phyloP scores from a whole-genome alignment of 2,797 vertebrate genomes.

The Notolepis coatsorum region DNA sequence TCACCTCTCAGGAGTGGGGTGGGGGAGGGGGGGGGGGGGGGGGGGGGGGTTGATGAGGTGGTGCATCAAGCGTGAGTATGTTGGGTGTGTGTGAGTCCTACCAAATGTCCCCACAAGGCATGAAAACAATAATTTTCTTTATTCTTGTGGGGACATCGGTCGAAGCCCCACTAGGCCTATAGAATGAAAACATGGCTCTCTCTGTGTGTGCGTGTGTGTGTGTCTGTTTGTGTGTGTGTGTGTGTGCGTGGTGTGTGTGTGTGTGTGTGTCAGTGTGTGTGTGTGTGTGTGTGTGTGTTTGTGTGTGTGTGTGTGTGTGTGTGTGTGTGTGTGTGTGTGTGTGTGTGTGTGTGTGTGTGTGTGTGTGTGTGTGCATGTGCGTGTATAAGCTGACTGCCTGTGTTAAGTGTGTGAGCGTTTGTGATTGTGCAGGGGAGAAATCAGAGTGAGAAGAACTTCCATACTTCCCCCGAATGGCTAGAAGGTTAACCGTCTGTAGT shows the following conservation, averaged over 20 bases:
- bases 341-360: constrained; percentile 3
- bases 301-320: constrained; percentile 4
- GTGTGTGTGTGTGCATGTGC: background rate
- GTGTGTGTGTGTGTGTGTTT: background rate
- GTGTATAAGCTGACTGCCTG: background rate
- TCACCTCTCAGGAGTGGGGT: constrained; percentile 4
- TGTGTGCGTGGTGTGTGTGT: too few relatives aligned
- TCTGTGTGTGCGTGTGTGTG: too few relatives aligned
- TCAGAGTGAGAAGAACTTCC: too few relatives aligned
- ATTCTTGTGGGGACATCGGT: too few relatives aligned
- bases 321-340: background rate
- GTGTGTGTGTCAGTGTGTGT: too few relatives aligned
- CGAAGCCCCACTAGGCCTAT: too few relatives aligned
- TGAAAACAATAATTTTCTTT: too few relatives aligned
- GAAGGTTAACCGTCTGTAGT: too few relatives aligned
- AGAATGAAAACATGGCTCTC: too few relatives aligned
- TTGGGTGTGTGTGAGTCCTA: constrained; percentile 2
- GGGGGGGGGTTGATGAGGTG: background rate
- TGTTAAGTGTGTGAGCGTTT: background rate
- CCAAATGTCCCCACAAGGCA: too few relatives aligned
- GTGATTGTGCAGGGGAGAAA: background rate
- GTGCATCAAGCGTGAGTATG: too few relatives aligned
- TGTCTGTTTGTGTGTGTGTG: too few relatives aligned
- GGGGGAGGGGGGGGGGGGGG: background rate
- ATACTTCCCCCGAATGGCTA: background rate